phyloP scores from a whole-genome alignment of 2,113 vertebrate genomes.

The Takifugu flavidus region DNA sequence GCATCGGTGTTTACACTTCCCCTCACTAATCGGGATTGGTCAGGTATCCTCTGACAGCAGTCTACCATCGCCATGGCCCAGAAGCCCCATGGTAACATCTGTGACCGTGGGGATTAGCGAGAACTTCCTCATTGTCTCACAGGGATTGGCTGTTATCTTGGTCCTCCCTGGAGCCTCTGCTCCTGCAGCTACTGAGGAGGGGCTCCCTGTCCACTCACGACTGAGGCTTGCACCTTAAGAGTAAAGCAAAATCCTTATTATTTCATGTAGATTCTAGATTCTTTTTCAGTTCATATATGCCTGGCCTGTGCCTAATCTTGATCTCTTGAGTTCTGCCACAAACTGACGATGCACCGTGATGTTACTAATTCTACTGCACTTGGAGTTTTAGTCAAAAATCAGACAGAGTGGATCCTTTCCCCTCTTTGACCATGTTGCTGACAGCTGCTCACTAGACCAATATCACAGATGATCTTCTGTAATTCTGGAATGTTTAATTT shows the following conservation, averaged over 20 bases:
- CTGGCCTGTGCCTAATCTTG: no score
- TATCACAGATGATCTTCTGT: no score
- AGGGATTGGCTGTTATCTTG: slow-evolving; percentile 57
- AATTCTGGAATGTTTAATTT: no score
- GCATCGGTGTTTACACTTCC: slow-evolving; percentile 52
- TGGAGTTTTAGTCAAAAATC: no score
- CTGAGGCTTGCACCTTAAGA: neutral
- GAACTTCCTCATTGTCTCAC: slow-evolving; percentile 59
- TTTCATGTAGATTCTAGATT: neutral
- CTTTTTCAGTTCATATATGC: no score
- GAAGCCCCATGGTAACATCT: slow-evolving; percentile 48
- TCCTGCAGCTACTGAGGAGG: slow-evolving; percentile 24
- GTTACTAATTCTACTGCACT: no score
- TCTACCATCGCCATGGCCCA: slow-evolving; percentile 59
- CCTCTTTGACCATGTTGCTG: no score
- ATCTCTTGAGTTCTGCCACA: no score
- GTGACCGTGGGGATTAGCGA: slow-evolving; percentile 45
- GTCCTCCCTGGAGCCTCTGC: slow-evolving; percentile 52
- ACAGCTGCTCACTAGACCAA: no score
- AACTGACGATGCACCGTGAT: no score
- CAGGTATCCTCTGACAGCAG: slow-evolving; percentile 55
- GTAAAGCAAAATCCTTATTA: neutral
- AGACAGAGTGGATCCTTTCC: no score
- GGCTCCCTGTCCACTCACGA: slow-evolving; percentile 22
- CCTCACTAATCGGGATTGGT: slow-evolving; percentile 39